phyloP scores from a whole-genome alignment of 2,113 vertebrate genomes.

The Nibea coibor region DNA sequence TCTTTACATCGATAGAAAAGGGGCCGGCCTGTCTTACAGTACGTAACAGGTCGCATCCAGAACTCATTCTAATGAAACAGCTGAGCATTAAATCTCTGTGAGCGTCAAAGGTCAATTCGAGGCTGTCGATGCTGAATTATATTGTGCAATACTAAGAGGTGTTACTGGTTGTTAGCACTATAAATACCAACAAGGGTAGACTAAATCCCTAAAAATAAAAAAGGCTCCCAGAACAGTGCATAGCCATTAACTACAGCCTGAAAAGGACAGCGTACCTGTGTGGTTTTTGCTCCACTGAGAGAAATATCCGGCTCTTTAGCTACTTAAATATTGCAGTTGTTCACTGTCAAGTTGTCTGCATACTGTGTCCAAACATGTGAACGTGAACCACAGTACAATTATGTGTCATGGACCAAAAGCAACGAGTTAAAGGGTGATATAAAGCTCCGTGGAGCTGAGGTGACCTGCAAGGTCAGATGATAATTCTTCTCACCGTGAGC shows the following conservation, averaged over 20 bases:
- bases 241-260: too few relatives aligned
- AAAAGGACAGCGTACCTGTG: background rate
- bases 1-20: background rate
- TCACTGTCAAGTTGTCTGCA: background rate
- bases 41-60: conserved; percentile 1
- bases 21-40: background rate
- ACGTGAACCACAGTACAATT: background rate
- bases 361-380: background rate
- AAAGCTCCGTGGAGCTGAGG: background rate
- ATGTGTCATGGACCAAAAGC: background rate
- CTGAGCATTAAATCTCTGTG: background rate
- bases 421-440: background rate
- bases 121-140: background rate
- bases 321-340: background rate
- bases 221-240: too few relatives aligned
- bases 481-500: background rate
- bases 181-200: too few relatives aligned
- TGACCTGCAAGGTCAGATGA: background rate
- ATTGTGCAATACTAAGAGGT: background rate
- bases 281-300: background rate
- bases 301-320: background rate
- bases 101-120: background rate
- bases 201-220: too few relatives aligned
- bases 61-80: background rate
- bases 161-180: too few relatives aligned